Evolutionary conservation across 2,888 invertebrate species (phyloP), one percentile per base, ranked within the genome.

Genomic region (Pyrochroa serraticornis): DNA sequence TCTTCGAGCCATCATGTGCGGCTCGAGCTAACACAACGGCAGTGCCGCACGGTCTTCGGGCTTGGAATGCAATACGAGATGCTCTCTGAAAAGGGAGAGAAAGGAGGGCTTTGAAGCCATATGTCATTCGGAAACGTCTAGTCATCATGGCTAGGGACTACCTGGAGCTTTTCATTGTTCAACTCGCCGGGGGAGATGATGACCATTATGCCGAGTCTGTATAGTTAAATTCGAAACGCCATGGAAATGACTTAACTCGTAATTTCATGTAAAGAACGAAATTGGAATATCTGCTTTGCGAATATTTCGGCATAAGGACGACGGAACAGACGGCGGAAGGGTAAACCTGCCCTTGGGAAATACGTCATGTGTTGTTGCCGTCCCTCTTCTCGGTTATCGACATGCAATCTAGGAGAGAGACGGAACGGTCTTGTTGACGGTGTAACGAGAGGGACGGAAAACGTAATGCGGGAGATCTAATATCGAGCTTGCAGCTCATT

Each of bases 291-390:
- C 22, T 42, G 10, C 43, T 35, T 22, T 22, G 22, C 3, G 5
- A 22, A 22, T 22, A 22, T 22, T 22, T 22, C 22, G 22, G 13
- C 9, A 39, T 9, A 12, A 8, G 10, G 10, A 12, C 12, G n/a
- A 3, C 12, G n/a, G 12, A 12, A 3, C 31, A 31, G 43, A 43
- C 35, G 34, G 12, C 31, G 13, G 36, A 57, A 54, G 59, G 59
- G 59, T 59, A 59, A 59, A 50, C 49, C 55, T 55, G 60, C 60
- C 60, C 60, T 55, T 60, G 60, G 60, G 60, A 60, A 60, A 60
- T 60, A 55, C 48, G 55, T 50, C 60, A 60, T 55, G 48, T 60
- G 60, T 60, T 55, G 50, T 34, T 34, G 31, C 37, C 33, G 32
- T 52, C 31, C 35, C 41, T 41, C 35, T 43, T 36, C 41, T n/a